Conservation (phyloP, 1,140 invertebrate genomes). For the Tenebrio molitor region DNA sequence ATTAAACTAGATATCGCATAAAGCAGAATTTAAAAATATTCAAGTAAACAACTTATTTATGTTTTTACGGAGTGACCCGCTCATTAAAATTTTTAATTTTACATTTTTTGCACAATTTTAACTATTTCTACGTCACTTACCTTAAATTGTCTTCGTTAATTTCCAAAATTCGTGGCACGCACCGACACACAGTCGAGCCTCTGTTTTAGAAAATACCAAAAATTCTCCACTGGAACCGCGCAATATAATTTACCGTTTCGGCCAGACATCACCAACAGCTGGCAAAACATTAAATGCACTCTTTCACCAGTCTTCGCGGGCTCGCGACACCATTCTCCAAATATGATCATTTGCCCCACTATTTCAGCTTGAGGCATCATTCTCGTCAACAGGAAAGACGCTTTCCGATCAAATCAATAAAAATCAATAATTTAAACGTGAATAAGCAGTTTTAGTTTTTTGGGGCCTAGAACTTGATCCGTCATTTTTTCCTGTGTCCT, state of each 20-base stretch:
- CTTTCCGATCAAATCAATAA: neutral
- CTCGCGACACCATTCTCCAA: constrained; percentile 46
- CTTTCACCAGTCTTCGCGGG: constrained; percentile 42
- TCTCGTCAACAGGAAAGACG: neutral
- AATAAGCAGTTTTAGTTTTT: neutral
- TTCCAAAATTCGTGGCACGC: too few species aligned
- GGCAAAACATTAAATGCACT: constrained; percentile 35
- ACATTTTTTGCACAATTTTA: too few species aligned
- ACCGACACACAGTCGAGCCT: too few species aligned
- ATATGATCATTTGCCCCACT: constrained; percentile 43
- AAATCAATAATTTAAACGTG: too few species aligned
- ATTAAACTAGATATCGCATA: too few species aligned
- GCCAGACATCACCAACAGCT: constrained; percentile 36
- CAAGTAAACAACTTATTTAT: too few species aligned
- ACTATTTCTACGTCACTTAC: too few species aligned
- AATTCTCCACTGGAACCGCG: neutral
- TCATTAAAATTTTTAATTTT: too few species aligned
- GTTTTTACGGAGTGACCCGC: too few species aligned
- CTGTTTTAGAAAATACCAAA: too few species aligned
- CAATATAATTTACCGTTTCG: constrained; percentile 28
- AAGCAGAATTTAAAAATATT: too few species aligned
- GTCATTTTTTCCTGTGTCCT: neutral
- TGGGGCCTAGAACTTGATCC: neutral
- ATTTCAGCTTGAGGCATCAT: constrained; percentile 24
- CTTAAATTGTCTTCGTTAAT: too few species aligned